phyloP scores from a whole-genome alignment of 2,888 invertebrate species.

The Epirrhoe tristata region DNA sequence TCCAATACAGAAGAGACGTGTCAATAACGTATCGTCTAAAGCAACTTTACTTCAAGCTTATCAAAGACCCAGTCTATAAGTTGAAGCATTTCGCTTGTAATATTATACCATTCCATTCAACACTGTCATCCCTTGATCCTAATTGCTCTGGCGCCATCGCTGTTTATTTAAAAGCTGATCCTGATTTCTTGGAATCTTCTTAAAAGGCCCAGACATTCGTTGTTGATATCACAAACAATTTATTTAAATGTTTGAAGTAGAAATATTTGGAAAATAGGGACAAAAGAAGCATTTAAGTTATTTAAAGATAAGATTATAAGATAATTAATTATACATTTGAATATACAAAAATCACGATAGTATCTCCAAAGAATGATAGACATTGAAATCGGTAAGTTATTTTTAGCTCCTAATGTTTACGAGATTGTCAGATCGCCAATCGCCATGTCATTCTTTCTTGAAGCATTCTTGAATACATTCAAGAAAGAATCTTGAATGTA shows the following conservation, averaged over 20 bases:
- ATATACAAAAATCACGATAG: neutral
- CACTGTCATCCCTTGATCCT: constrained; percentile 50
- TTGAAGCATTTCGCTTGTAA: constrained; percentile 23
- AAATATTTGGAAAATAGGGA: constrained; percentile 3
- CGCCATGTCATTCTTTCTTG: too few species aligned
- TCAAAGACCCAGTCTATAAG: constrained; percentile 16
- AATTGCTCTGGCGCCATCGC: constrained; percentile 61
- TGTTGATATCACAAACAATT: neutral
- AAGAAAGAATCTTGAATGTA: too few species aligned
- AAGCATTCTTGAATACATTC: too few species aligned
- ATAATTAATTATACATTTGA: neutral
- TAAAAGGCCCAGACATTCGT: constrained; percentile 33
- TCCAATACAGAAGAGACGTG: too few species aligned
- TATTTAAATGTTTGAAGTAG: neutral
- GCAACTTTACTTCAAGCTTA: constrained; percentile 8
- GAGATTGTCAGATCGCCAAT: too few species aligned
- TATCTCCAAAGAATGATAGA: too few species aligned
- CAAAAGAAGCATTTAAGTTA: neutral
- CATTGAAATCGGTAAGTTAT: too few species aligned
- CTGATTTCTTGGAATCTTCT: constrained; percentile 52
- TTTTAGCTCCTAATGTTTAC: too few species aligned
- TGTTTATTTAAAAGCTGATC: constrained; percentile 55
- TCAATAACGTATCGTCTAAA: too few species aligned
- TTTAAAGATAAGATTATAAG: neutral
- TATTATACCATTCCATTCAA: constrained; percentile 39